Percentiles rank a stretch among this genome's conserved stretches.
These are phyloP conservation scores for Leptopilina boulardi DNA, from an alignment of 1,140 invertebrate species.

Conservation along the genomic window DNA sequence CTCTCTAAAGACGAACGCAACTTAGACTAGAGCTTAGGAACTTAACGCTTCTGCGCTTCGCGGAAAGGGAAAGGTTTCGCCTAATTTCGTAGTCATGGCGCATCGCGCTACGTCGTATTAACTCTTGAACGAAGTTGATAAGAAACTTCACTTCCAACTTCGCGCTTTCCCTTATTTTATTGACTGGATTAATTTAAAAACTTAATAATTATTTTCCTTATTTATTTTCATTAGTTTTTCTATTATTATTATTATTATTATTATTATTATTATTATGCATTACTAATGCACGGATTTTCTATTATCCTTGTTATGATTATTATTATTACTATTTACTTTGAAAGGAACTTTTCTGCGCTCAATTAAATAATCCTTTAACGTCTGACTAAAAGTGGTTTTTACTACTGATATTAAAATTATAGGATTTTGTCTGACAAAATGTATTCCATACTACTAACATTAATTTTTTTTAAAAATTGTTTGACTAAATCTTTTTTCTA, in stretches of 20 bases:
- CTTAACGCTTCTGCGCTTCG: conserved; percentile 30
- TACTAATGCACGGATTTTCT: too few relatives aligned
- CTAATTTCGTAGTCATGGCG: conserved; percentile 30
- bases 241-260: not conserved
- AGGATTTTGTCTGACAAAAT: too few relatives aligned
- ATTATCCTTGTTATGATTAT: too few relatives aligned
- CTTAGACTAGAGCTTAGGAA: conserved; percentile 30
- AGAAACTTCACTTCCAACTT: conserved; percentile 25
- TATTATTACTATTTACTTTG: too few relatives aligned
- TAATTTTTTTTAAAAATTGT: too few relatives aligned
- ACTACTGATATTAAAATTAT: too few relatives aligned
- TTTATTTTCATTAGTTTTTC: not conserved
- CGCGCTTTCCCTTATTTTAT: conserved; percentile 16
- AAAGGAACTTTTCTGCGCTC: too few relatives aligned
- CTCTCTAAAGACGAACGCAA: not conserved
- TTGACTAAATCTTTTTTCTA: too few relatives aligned
- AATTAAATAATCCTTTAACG: too few relatives aligned
- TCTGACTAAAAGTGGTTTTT: too few relatives aligned
- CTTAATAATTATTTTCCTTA: conserved; percentile 1
- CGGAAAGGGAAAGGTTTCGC: conserved; percentile 25
- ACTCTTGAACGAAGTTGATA: conserved; percentile 19
- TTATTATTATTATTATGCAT: not conserved
- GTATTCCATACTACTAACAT: too few relatives aligned
- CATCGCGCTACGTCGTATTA: conserved; percentile 14
- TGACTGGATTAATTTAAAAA: conserved; percentile 18